Evolutionary conservation across 2,797 vertebrate genomes (phyloP), one percentile per base, ranked within the genome.

Genomic region (Parambassis ranga): DNA sequence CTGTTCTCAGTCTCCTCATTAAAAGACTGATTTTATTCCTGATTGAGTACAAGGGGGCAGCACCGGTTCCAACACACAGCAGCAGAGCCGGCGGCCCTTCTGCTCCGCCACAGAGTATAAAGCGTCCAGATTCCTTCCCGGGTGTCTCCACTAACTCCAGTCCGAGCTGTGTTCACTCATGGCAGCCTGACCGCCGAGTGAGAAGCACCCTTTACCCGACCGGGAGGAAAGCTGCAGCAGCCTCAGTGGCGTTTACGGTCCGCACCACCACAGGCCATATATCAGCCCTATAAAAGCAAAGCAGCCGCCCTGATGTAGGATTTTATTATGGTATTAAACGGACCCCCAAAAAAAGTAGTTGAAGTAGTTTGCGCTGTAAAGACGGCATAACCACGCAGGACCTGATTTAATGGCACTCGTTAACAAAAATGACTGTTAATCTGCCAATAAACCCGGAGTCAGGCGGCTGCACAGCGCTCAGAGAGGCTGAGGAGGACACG

Each of bases 271-370:
- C 90, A 85, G 90, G 92, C 91, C 89, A 90, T 94, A 93, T 94
- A 94, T 93, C 89, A 92, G 80, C 83, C 82, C 92, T 89, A 94
- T 95, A 95, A 94, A 93, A 93, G 80, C 74, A 88, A 88, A 93
- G 88, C 83, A 88, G 87, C 80, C 86, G 88, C 88, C 89, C 90
- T 92, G 84, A 91, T 94, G 88, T 88, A 89, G 79, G 87, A 79
- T 93, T 93, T 93, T 93, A 93, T 93, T 87, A 90, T 91, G 93
- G 91, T 93, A 90, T 94, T 93, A 91, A 89, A 87, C 52, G 79
- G 79, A 80, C 85, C 59, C 61, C 71, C 37, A 47, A 75, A 76
- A 79, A 92, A 91, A 91, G 79, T 79, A 91, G 85, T 84, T 92
- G 51, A 86, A 84, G 89, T 85, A 89, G 82, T 90, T 90, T 87